A percentile compares a stretch with the other conserved stretches of the same genome.
Conservation (phyloP, 2,113 vertebrate species). For the Toxotes chatareus region DNA sequence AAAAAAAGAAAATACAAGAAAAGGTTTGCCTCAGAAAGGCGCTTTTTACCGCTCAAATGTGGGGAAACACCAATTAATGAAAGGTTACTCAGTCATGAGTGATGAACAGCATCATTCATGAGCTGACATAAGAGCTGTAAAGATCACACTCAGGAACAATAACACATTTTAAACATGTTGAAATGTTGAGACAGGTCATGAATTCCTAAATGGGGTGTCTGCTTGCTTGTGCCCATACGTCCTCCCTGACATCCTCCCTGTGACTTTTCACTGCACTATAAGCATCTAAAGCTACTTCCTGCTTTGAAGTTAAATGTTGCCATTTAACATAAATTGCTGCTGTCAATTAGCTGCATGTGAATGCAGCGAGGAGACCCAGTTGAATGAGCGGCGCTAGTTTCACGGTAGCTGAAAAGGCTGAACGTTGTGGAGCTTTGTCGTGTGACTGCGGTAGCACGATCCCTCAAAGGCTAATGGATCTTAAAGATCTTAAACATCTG, state of each 20-base stretch:
- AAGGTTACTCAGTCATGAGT: not conserved
- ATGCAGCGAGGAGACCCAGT: not conserved
- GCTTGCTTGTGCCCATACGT: not conserved
- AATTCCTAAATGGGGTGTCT: not conserved
- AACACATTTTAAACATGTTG: not conserved
- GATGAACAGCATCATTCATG: not conserved
- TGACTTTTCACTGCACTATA: not conserved
- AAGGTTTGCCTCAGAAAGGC: not conserved
- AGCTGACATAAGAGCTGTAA: too few relatives aligned
- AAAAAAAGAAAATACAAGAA: not conserved
- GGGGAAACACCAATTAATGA: not conserved
- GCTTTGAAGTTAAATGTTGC: not conserved
- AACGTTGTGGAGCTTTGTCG: not conserved
- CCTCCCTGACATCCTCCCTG: not conserved
- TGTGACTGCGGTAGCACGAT: not conserved
- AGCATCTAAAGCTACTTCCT: not conserved
- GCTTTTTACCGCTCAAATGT: not conserved
- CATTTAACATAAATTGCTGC: not conserved
- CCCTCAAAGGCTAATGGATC: constrained; percentile 16
- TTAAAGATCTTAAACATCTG: constrained; percentile 7
- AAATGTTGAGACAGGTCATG: not conserved
- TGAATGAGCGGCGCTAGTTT: not conserved
- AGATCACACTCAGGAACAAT: not conserved
- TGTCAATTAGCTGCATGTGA: not conserved
- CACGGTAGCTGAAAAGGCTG: not conserved